Conservation (phyloP, 2,113 vertebrate species). For the Nothocercus nigrocapillus region DNA sequence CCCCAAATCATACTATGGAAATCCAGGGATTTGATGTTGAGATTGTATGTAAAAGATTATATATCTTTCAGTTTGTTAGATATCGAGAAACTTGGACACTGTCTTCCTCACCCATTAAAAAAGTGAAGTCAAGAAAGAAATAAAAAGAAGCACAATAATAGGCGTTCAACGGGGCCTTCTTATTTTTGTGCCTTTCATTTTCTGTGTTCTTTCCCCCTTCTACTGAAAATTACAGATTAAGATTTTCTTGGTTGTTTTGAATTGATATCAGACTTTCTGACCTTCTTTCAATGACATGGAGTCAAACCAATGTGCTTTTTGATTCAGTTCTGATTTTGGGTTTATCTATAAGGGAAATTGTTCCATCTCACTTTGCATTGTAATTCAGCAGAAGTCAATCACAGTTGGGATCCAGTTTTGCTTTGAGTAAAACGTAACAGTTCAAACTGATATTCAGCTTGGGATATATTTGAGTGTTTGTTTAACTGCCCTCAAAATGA, state of each 20-base stretch:
- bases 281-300: neutral
- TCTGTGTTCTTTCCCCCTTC: neutral
- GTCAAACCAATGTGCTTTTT: neutral
- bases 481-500: neutral
- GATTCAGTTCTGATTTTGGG: neutral
- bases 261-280: neutral
- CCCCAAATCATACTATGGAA: neutral
- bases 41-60: neutral
- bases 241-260: neutral
- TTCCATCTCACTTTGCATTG: neutral
- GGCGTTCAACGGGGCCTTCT: neutral
- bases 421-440: neutral
- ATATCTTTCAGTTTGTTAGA: neutral
- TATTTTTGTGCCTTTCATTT: neutral
- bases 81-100: neutral
- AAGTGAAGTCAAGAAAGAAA: neutral
- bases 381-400: neutral
- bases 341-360: neutral
- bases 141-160: neutral
- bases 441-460: neutral
- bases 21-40: neutral
- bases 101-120: neutral
- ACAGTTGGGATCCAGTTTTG: neutral
- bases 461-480: neutral
- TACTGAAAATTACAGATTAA: neutral